Evolutionary conservation across 23 tunicate species (phyloP).

Genomic region (Clavelina lepadiformis): DNA sequence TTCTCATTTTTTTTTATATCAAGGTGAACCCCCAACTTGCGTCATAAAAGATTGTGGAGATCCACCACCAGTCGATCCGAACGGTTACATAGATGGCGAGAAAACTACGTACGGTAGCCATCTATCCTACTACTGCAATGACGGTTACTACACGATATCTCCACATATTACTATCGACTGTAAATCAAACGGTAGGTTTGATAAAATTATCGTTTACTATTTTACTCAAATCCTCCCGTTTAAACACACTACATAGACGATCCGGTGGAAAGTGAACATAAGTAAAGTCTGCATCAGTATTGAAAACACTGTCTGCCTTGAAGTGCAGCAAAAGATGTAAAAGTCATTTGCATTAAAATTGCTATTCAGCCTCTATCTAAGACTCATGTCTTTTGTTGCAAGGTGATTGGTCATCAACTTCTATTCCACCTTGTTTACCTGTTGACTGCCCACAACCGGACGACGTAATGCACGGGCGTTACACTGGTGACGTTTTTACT

Average conservation of each 20-base stretch:
- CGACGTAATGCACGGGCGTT: slow-evolving; percentile 28
- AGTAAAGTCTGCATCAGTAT: too few species aligned
- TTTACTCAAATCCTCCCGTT: neutral
- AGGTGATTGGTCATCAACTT: slow-evolving; percentile 68
- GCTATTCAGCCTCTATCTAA: too few species aligned
- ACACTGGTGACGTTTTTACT: slow-evolving; percentile 33
- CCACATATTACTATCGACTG: slow-evolving; percentile 24
- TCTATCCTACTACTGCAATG: slow-evolving; percentile 41
- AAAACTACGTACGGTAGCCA: slow-evolving; percentile 40
- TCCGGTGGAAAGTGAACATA: neutral
- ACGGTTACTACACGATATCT: slow-evolving; percentile 49
- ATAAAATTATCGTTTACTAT: neutral
- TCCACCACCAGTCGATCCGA: slow-evolving; percentile 40
- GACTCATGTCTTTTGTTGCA: too few species aligned
- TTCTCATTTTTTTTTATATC: too few species aligned
- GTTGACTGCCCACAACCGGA: slow-evolving; percentile 59
- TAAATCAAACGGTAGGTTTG: slow-evolving; percentile 40
- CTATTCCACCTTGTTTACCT: slow-evolving; percentile 57
- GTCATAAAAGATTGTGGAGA: slow-evolving; percentile 71
- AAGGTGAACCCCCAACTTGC: slow-evolving; percentile 42
- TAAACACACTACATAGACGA: neutral
- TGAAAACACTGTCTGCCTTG: too few species aligned
- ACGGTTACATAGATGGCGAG: slow-evolving; percentile 33
- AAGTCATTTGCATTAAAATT: too few species aligned
- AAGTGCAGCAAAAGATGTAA: too few species aligned